Percentiles rank a stretch among this genome's conserved stretches.
phyloP scores from a whole-genome alignment of 2,113 vertebrate genomes.

The Pao palembangensis region DNA sequence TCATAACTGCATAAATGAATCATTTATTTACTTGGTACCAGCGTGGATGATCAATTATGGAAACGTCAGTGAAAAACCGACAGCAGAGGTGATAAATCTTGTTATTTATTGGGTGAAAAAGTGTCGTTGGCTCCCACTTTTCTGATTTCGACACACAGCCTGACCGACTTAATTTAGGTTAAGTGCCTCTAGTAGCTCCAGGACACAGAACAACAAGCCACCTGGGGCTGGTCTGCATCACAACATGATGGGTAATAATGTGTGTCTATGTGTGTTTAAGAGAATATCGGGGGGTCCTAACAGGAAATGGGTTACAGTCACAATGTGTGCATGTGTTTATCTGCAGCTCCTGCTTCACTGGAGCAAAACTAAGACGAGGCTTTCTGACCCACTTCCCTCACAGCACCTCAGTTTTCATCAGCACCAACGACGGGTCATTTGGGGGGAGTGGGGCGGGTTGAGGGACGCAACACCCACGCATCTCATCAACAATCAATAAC shows the following conservation, averaged over 20 bases:
- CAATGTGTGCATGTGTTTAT: slow-evolving; percentile 21
- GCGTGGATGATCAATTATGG: neutral
- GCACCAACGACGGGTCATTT: slow-evolving; percentile 30
- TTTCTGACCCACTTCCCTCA: slow-evolving; percentile 53
- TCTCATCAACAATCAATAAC: slow-evolving; percentile 33
- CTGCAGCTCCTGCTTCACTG: slow-evolving; percentile 18
- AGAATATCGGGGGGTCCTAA: slow-evolving; percentile 3
- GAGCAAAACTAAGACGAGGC: slow-evolving; percentile 11
- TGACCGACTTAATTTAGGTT: slow-evolving; percentile 66
- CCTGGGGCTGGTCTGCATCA: slow-evolving; percentile 39
- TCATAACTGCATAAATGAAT: slow-evolving; percentile 10
- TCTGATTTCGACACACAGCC: slow-evolving; percentile 40
- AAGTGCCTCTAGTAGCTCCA: slow-evolving; percentile 64
- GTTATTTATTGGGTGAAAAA: neutral
- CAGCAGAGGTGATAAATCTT: neutral
- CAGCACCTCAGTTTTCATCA: slow-evolving; percentile 38
- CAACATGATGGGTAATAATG: neutral
- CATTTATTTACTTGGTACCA: too few species aligned
- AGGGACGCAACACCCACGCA: neutral
- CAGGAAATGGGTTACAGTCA: slow-evolving; percentile 33
- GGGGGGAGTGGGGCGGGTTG: neutral
- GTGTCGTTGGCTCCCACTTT: neutral
- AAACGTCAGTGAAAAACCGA: neutral
- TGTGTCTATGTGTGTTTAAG: slow-evolving; percentile 19
- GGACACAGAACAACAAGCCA: slow-evolving; percentile 64